Conservation (phyloP, 2,113 vertebrate genomes). For the Alexandromys fortis region DNA sequence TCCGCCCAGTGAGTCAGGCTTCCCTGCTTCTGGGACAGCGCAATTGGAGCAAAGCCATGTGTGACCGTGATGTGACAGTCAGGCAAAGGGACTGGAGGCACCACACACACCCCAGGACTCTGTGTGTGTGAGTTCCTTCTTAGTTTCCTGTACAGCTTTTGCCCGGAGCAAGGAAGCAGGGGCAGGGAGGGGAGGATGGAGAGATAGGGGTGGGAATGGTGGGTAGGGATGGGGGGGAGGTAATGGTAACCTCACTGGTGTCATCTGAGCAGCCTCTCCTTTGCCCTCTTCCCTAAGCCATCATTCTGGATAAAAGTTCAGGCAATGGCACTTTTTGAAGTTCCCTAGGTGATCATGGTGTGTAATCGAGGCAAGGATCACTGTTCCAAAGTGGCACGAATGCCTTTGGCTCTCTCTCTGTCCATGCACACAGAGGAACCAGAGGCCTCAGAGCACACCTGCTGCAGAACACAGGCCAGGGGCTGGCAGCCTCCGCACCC, state of each 20-base stretch:
- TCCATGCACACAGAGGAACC: neutral
- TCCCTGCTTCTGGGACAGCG: neutral
- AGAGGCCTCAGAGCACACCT: accelerated
- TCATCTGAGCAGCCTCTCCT: neutral
- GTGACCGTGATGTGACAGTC: accelerated
- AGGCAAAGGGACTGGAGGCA: accelerated
- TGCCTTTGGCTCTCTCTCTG: no score
- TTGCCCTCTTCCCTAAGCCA: neutral
- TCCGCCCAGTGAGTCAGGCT: neutral
- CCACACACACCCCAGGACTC: neutral
- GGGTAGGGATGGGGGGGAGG: no score
- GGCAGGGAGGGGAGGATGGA: no score
- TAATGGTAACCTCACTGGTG: neutral
- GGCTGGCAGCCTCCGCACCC: accelerated
- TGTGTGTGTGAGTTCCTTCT: neutral
- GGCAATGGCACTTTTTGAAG: neutral
- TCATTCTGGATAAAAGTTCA: neutral
- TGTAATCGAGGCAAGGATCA: neutral
- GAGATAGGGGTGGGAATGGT: no score
- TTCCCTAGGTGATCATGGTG: neutral
- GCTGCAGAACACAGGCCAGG: neutral
- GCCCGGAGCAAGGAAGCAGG: no score
- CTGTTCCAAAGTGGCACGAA: neutral
- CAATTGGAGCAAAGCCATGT: accelerated
- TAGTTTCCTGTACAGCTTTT: neutral